Conservation (phyloP, 2,113 vertebrate genomes). For the Ctenomys sociabilis region DNA sequence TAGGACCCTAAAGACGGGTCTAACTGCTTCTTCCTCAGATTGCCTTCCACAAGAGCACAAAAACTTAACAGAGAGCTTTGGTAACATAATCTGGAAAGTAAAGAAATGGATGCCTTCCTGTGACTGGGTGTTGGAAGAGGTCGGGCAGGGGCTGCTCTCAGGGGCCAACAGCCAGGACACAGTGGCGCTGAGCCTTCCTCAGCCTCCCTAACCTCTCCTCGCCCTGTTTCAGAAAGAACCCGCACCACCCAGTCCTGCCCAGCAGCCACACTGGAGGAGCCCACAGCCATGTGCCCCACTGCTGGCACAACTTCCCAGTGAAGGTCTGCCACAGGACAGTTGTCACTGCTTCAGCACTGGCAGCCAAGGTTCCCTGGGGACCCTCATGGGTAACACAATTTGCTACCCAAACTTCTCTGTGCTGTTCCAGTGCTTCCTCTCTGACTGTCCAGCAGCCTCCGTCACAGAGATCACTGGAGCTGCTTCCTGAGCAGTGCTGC, state of each 20-base stretch:
- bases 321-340: background rate
- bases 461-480: background rate
- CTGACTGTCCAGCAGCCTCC: background rate
- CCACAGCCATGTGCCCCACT: accelerated
- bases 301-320: background rate
- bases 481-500: background rate
- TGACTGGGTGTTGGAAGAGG: background rate
- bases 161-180: background rate
- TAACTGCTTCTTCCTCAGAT: background rate
- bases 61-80: background rate
- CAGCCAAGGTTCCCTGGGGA: background rate
- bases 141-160: background rate
- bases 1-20: background rate
- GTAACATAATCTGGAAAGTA: background rate
- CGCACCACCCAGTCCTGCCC: background rate
- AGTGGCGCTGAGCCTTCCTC: background rate
- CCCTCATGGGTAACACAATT: accelerated
- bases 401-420: background rate
- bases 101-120: background rate
- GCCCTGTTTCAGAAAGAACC: background rate
- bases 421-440: background rate
- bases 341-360: background rate
- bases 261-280: accelerated
- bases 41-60: background rate
- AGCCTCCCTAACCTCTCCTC: background rate